phyloP scores from a whole-genome alignment of 2,113 vertebrate genomes.

The Strix uralensis region DNA sequence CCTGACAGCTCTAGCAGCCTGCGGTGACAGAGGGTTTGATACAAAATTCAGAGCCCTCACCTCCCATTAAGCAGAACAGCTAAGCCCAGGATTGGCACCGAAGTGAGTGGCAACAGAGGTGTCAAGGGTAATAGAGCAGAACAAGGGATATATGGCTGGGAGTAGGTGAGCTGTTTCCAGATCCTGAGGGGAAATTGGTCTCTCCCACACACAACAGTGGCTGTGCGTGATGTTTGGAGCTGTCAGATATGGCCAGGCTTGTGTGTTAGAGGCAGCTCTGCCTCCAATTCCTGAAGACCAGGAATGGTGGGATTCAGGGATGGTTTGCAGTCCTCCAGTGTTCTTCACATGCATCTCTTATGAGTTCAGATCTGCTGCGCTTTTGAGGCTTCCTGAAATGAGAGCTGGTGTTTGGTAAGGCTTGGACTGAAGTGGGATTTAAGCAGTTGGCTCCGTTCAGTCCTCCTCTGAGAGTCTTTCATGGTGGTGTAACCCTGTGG shows the following conservation, averaged over 20 bases:
- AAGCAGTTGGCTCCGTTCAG: background rate
- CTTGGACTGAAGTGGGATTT: background rate
- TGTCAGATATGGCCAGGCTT: background rate
- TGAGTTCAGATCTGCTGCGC: background rate
- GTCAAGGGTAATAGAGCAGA: conserved; percentile 47
- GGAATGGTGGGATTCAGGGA: background rate
- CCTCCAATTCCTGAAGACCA: background rate
- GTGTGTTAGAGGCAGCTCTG: background rate
- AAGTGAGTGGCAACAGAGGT: conserved; percentile 15
- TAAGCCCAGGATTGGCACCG: background rate
- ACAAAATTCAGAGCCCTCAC: conserved; percentile 50
- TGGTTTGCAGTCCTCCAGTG: background rate
- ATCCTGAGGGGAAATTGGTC: background rate
- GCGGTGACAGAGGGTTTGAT: conserved; percentile 52
- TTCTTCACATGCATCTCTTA: background rate
- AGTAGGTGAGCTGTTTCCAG: conserved; percentile 15
- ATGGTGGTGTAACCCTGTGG: background rate
- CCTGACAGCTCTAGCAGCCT: conserved; percentile 54
- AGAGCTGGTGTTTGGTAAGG: background rate
- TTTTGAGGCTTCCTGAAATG: background rate
- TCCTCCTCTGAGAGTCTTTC: background rate
- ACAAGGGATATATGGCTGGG: background rate
- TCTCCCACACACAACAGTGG: background rate
- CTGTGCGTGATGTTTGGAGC: background rate
- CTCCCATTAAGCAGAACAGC: conserved; percentile 49